These are phyloP conservation scores for Heliopora coerulea DNA, from an alignment of 92 coral and sea anemone genomes.

Conservation along the genomic window DNA sequence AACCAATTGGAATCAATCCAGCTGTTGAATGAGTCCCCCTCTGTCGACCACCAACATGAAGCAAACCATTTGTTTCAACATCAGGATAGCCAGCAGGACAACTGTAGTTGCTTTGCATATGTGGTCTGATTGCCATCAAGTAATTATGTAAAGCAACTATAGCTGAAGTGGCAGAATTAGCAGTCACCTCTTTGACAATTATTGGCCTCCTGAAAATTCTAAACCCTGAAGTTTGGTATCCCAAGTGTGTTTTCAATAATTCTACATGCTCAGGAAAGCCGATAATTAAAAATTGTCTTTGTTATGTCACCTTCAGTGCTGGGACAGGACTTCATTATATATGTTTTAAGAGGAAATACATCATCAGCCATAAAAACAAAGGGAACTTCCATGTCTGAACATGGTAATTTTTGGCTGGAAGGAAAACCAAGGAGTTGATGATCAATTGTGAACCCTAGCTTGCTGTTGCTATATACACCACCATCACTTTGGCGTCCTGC, in stretches of 20 bases:
- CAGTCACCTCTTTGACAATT: background rate
- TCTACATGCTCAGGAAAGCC: slow-evolving; percentile 16
- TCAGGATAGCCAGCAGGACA: slow-evolving; percentile 24
- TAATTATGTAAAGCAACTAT: slow-evolving; percentile 18
- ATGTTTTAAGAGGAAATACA: slow-evolving; percentile 5
- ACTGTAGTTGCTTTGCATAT: background rate
- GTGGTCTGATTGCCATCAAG: background rate
- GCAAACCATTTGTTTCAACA: background rate
- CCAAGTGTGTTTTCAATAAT: slow-evolving; percentile 10
- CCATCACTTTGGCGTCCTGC: slow-evolving; percentile 20
- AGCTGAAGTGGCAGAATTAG: background rate
- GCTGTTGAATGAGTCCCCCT: background rate
- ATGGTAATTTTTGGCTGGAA: slow-evolving; percentile 16
- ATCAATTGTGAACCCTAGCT: slow-evolving; percentile 19
- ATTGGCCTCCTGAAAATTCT: slow-evolving; percentile 17
- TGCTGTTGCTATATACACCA: slow-evolving; percentile 30
- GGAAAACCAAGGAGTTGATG: slow-evolving; percentile 37
- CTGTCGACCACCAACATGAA: slow-evolving; percentile 24
- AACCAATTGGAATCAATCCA: background rate
- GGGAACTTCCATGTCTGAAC: slow-evolving; percentile 9
- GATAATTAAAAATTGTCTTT: background rate
- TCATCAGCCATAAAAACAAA: slow-evolving; percentile 37
- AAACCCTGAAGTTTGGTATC: background rate
- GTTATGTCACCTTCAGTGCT: background rate
- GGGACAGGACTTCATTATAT: slow-evolving; percentile 18